Base-by-base conservation (phyloP, 2,113 vertebrate genomes). In the Peromyscus leucopus region DNA sequence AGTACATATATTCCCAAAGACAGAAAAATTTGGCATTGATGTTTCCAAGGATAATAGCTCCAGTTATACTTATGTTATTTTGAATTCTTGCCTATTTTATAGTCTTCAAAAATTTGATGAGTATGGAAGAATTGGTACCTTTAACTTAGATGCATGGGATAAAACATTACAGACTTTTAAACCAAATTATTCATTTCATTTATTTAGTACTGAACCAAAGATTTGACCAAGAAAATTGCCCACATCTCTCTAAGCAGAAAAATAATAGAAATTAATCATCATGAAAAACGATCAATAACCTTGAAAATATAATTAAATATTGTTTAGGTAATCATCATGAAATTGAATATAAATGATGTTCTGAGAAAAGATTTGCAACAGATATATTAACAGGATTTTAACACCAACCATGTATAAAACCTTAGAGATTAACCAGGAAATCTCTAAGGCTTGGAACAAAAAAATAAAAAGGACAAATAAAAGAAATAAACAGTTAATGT, bases 251-350 rank as follows among this genome's bases (percentile, higher is more conserved):
- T 83, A 74, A 89, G 16, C 15, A 90, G 15, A 79, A 95, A 90
- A 88, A 26, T 39, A 76, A 67, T 12, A 31, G 17, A 95, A 96
- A 83, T 21, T 74, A 79, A 76, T 75, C 9, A 80, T 24, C 69
- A 63, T 61, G 31, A 65, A 59, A 31, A 80, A 74, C 78, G 19
- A 55, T 57, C 78, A 90, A 69, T 93, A 75, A 11, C 26, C 48
- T 95, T 90, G 61, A 90, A 95, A 96, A 95, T 4, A 19, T 90
- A 96, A 88, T 84, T 91, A 87, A 91, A 72, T 71, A 83, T 55
- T 91, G 11, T 65, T 5, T 36, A 59, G 39, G 1, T 61, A 87
- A 65, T 51, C 39, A 51, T 2, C 0, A 28, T 48, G 24, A 93
- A 57, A 84, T 42, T 4, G 84, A 82, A 95, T 36, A 19, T 26